Evolutionary conservation across 2,113 vertebrate species (phyloP).

Genomic region (Alexandromys fortis): DNA sequence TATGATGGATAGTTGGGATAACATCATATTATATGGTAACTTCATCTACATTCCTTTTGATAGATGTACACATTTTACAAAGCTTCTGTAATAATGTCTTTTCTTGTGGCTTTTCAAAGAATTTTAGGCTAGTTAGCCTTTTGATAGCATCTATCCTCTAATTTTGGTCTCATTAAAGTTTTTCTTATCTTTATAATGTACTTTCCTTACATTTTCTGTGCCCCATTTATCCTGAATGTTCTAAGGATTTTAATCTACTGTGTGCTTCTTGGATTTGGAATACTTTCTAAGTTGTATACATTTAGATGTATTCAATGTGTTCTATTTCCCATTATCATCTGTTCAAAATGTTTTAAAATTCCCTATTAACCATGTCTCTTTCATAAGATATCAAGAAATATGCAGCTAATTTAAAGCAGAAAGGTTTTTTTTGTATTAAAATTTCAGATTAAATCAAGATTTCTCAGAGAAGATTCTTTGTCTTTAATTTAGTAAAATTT

Average conservation of each 20-base stretch:
- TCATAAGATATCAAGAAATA: neutral
- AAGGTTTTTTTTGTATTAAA: neutral
- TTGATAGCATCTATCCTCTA: neutral
- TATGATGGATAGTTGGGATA: neutral
- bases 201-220: neutral
- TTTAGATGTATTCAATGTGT: neutral
- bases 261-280: neutral
- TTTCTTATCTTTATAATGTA: neutral
- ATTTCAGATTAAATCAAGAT: neutral
- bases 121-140: neutral
- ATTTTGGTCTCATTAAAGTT: neutral
- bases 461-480: constrained; percentile 37
- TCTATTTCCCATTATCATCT: neutral
- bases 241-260: neutral
- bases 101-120: neutral
- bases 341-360: constrained; percentile 15
- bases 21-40: too few species aligned
- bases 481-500: neutral
- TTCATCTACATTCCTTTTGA: neutral
- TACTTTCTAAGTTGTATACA: neutral
- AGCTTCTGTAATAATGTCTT: neutral
- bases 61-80: neutral
- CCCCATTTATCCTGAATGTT: neutral
- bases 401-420: neutral
- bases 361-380: neutral